Base-by-base conservation (phyloP, 2,888 invertebrate species). In the Sarcophaga rosellei region DNA sequence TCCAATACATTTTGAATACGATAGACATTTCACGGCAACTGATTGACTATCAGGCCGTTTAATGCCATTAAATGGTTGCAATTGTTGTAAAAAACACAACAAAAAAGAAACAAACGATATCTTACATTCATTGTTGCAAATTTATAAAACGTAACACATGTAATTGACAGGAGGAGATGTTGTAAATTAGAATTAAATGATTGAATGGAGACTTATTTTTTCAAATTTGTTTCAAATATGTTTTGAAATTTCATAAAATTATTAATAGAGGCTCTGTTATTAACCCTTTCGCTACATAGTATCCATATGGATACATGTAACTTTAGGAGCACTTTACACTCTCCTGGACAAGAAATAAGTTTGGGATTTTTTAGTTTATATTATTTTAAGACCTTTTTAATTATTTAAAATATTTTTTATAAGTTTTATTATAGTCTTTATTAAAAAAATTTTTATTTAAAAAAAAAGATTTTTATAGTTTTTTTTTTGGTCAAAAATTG, bases 181-280 rank as follows among this genome's bases (percentile, higher is more conserved):
- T 82, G 76, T 82, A 86, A 86, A 86, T 86, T 86, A 80, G 85
- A 80, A 82, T 82, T 72, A 82, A 85, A 85, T 81, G 61, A 70
- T n/a, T 17, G 44, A 75, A 80, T 80, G 53, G 17, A 53, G 44
- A 66, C 35, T 62, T 23, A 25, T 44, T 59, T 76, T 66, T 47
- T 35, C 8, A 35, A 35, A 35, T 35, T 10, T 35, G 35, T 35
- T 35, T 35, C 10, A 62, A 79, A 70, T 75, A 20, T 75, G n/a
- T 15, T 25, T 25, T 20, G 4, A 53, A 53, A 44, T 63, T 35
- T 73, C 53, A 53, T 53, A 15, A 12, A 53, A 15, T 12, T 17
- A 12, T 17, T 53, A 4, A 53, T 15, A 53, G 17, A 53, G 5
- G 4, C 1, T 53, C 8, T 35, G 8, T 53, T 53, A 53, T 53